Percentiles rank a stretch among this genome's conserved stretches.
Evolutionary conservation across 53 echinoderm and acorn worm genomes (phyloP).

Genomic region (Stichopus horrens): DNA sequence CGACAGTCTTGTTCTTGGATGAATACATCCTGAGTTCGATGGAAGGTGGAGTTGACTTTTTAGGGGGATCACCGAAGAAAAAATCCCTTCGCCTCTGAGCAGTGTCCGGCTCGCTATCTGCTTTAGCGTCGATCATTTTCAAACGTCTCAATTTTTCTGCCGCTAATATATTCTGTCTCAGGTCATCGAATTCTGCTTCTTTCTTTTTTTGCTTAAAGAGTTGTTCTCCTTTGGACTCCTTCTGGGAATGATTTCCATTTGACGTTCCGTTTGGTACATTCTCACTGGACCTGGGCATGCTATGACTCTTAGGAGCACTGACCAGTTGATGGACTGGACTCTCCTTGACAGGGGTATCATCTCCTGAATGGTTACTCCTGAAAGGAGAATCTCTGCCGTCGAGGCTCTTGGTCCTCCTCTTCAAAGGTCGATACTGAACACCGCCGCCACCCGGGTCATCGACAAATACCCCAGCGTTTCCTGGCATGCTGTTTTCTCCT

Average conservation of each 20-base stretch:
- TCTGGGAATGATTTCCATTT: neutral
- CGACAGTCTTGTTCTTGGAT: slow-evolving; percentile 10
- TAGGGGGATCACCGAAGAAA: neutral
- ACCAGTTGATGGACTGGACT: neutral
- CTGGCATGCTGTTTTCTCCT: slow-evolving; percentile 9
- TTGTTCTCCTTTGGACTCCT: slow-evolving; percentile 55
- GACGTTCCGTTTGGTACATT: neutral
- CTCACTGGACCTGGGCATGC: slow-evolving; percentile 5
- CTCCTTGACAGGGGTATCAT: slow-evolving; percentile 9
- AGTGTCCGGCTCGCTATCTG: slow-evolving; percentile 33
- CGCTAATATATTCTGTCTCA: slow-evolving; percentile 49
- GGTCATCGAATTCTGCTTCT: slow-evolving; percentile 56
- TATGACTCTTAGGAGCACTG: neutral
- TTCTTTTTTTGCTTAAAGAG: slow-evolving; percentile 65
- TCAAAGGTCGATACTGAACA: slow-evolving; percentile 22
- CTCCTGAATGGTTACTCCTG: neutral
- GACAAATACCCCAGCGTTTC: neutral
- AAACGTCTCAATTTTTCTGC: slow-evolving; percentile 20
- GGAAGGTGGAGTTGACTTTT: slow-evolving; percentile 33
- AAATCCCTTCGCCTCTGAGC: neutral
- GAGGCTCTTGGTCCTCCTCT: slow-evolving; percentile 21
- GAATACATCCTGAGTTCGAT: slow-evolving; percentile 43
- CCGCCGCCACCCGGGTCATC: slow-evolving; percentile 25
- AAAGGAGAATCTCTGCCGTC: slow-evolving; percentile 15
- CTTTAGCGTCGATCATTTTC: slow-evolving; percentile 42